phyloP scores from a whole-genome alignment of 1,140 invertebrate species.

The Leptoteleia sp. region DNA sequence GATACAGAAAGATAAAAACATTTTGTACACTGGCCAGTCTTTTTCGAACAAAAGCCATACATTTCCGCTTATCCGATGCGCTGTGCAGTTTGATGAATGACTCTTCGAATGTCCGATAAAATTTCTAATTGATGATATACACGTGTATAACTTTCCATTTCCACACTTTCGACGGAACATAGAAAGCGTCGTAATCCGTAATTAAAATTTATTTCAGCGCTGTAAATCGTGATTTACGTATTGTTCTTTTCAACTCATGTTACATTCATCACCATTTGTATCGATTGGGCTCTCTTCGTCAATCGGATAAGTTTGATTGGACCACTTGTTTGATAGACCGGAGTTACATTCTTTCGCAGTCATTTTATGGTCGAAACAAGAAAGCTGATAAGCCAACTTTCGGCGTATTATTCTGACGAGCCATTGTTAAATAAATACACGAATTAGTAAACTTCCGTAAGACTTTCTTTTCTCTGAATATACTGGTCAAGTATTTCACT shows the following conservation, averaged over 20 bases:
- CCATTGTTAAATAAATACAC: conserved; percentile 12
- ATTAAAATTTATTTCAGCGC: conserved; percentile 61
- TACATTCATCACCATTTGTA: conserved; percentile 63
- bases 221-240: conserved; percentile 60
- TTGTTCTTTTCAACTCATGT: conserved; percentile 59
- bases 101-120: conserved; percentile 59
- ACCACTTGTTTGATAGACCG: conserved; percentile 54
- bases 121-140: conserved; percentile 65
- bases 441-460: conserved; percentile 1
- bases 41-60: conserved; percentile 57
- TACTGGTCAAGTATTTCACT: too few relatives aligned
- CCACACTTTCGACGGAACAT: conserved; percentile 42
- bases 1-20: conserved; percentile 36
- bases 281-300: conserved; percentile 54
- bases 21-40: conserved; percentile 14
- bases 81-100: conserved; percentile 53
- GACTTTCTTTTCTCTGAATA: too few relatives aligned
- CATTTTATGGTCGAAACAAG: conserved; percentile 35
- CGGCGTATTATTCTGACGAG: too few relatives aligned
- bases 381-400: conserved; percentile 36
- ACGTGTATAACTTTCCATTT: conserved; percentile 63
- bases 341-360: conserved; percentile 10
- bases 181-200: conserved; percentile 52
- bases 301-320: conserved; percentile 57
- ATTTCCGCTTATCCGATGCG: conserved; percentile 59